Evolutionary conservation across 2,113 vertebrate genomes (phyloP), one percentile per base, ranked within the genome.

Genomic region (Charadrius vociferus): DNA sequence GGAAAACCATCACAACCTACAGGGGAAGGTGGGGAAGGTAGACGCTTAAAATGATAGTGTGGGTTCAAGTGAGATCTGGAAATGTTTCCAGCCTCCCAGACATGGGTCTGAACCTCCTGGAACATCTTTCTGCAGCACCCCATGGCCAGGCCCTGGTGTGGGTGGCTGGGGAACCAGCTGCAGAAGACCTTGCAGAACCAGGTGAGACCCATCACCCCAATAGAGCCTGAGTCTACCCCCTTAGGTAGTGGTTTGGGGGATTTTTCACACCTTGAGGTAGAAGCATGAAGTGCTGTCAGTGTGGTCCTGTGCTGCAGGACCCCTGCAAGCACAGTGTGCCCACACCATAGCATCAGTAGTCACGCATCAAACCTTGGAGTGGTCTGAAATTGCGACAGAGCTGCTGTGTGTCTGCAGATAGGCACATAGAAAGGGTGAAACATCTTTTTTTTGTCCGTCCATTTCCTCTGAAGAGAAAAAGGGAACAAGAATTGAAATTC

Each of bases 111-210:
- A 52, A 63, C 2, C 5, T 5, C 45, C 12, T 6, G 10, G 32
- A 12, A 30, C 29, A 43, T 3, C n/a, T 63, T 67, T 19, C 43
- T 3, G 2, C 49, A 73, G 59, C 39, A 21, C 7, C 8, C 34
- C 0, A 6, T 0, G 0, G 15, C 22, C 0, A 0, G 24, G 4
- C 23, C 5, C 17, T 1, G 1, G 9, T 9, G 5, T 6, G 27
- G 22, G 23, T 49, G 37, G 21, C 50, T 34, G 36, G n/a, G 29
- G 29, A 72, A 59, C 17, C 53, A 86, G 24, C 7, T 61, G 43
- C 34, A 39, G 45, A 62, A 53, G 56, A 81, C 41, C 11, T 71
- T 49, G n/a, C 50, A 84, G 81, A 87, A 72, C 29, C 8, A 30
- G 49, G 47, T 41, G 39, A 95, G 23, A 30, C 50, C 30, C 23